These are phyloP conservation scores for Semnornis frantzii DNA, from an alignment of 2,113 vertebrate genomes.

Conservation along the genomic window DNA sequence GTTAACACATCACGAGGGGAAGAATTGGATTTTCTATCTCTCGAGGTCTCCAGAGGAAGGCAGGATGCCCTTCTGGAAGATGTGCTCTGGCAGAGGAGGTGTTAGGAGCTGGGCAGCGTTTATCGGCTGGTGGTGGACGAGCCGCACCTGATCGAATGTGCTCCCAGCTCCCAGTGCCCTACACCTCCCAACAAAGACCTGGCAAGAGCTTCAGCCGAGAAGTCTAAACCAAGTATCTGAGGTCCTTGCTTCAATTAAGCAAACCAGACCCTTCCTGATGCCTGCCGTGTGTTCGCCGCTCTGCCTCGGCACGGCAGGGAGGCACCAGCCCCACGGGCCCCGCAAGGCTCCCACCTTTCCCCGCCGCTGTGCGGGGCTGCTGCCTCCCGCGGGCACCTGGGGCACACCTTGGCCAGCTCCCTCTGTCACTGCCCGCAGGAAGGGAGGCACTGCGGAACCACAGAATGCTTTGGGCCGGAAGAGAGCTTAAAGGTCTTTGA, in stretches of 20 bases:
- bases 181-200: constrained; percentile 10
- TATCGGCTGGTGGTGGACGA: constrained; percentile 18
- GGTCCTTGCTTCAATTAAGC: background rate
- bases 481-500: no score
- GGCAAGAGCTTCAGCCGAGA: background rate
- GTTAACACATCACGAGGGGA: constrained; percentile 19
- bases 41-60: background rate
- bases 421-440: background rate
- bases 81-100: background rate
- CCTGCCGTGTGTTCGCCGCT: background rate
- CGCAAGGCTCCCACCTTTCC: background rate
- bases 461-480: no score
- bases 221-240: constrained; percentile 17
- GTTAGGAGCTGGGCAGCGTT: background rate
- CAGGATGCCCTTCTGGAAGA: constrained; percentile 14
- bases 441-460: background rate
- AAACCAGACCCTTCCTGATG: background rate
- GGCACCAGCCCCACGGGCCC: fast-evolving
- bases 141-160: background rate
- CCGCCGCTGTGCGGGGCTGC: background rate
- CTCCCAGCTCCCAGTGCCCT: constrained; percentile 7
- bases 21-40: constrained; percentile 50
- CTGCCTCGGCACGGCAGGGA: background rate
- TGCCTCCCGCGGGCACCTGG: background rate
- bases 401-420: background rate